Evolutionary conservation across 1,140 invertebrate species (phyloP).

Genomic region (Tigriopus japonicus): DNA sequence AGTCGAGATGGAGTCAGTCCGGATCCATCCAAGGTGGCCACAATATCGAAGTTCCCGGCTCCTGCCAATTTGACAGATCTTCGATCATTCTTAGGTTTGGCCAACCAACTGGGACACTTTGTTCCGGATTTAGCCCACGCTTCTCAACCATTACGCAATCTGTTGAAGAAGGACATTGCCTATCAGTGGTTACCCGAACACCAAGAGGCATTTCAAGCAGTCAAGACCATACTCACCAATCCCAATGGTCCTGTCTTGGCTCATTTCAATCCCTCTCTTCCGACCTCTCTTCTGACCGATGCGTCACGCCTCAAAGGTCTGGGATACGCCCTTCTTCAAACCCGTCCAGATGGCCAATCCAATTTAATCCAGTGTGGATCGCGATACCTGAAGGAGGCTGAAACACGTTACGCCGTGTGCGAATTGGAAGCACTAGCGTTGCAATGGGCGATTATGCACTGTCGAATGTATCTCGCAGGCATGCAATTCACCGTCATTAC

Average conservation of each 20-base stretch:
- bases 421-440: conserved; percentile 19
- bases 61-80: conserved; percentile 14
- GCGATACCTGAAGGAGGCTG: conserved; percentile 17
- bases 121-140: neutral
- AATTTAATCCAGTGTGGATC: conserved; percentile 5
- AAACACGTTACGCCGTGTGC: conserved; percentile 16
- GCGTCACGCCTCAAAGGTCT: conserved; percentile 12
- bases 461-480: too few relatives aligned
- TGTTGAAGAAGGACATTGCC: neutral
- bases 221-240: neutral
- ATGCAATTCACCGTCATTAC: conserved; percentile 20
- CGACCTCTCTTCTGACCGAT: neutral
- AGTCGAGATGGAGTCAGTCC: conserved; percentile 11
- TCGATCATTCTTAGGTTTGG: conserved; percentile 11
- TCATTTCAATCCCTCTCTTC: neutral
- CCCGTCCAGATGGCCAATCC: neutral
- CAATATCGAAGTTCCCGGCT: conserved; percentile 11
- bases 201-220: neutral
- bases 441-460: conserved; percentile 17
- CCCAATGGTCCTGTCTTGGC: conserved; percentile 2
- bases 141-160: neutral
- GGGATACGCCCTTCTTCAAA: conserved; percentile 11
- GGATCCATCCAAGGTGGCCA: conserved; percentile 8
- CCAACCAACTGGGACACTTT: conserved; percentile 14
- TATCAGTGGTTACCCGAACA: conserved; percentile 3